These are phyloP conservation scores for Anabacerthia variegaticeps DNA, from an alignment of 2,797 vertebrate species.

Conservation along the genomic window DNA sequence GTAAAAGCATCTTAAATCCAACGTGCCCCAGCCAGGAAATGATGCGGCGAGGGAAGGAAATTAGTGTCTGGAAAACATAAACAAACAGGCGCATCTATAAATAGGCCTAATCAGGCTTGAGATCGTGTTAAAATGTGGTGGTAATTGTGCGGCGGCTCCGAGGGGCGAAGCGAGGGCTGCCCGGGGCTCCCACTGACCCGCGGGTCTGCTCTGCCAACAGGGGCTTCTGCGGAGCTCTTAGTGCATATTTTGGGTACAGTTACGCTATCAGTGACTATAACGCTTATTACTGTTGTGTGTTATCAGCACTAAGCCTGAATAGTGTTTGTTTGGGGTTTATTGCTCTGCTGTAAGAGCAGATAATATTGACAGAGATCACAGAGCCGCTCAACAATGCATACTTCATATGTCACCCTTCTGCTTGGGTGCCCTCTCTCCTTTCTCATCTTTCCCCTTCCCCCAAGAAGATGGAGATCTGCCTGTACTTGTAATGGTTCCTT, in stretches of 20 bases:
- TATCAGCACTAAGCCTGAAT: not conserved
- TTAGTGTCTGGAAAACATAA: slow-evolving; percentile 8
- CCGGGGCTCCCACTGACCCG: not conserved
- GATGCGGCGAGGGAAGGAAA: not conserved
- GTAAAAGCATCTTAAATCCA: not conserved
- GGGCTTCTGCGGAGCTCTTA: not conserved
- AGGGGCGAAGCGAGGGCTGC: not conserved
- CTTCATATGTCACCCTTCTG: not conserved
- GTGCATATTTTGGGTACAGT: not conserved
- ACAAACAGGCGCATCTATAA: slow-evolving; percentile 2
- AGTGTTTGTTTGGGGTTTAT: not conserved
- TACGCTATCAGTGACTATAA: not conserved
- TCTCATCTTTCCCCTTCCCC: not conserved
- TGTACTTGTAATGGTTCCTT: not conserved
- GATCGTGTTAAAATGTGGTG: not conserved
- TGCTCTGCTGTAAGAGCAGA: not conserved
- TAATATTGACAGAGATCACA: not conserved
- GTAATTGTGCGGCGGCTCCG: not conserved
- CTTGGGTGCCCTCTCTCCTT: not conserved
- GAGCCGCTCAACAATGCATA: not conserved
- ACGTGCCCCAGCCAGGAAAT: not conserved
- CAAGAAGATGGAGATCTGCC: not conserved
- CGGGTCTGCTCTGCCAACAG: not conserved
- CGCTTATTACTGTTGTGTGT: not conserved
- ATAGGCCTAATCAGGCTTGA: slow-evolving; percentile 26